Evolutionary conservation across 2,888 invertebrate species (phyloP).

Genomic region (Tyria jacobaeae): DNA sequence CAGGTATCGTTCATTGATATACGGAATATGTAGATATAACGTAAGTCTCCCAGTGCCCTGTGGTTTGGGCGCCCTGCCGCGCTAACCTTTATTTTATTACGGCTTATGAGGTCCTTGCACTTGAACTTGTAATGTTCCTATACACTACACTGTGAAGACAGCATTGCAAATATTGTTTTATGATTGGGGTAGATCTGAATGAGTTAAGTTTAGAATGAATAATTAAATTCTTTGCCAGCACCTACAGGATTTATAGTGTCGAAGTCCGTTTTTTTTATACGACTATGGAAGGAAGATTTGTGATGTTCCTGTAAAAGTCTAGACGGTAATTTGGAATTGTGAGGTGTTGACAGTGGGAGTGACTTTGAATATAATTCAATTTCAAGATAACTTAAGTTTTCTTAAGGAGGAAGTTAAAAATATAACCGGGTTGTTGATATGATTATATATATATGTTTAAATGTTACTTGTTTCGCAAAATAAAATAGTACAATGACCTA

Average conservation of each 20-base stretch:
- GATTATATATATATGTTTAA: too few species aligned
- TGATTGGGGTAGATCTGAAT: not conserved
- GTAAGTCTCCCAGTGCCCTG: conserved; percentile 58
- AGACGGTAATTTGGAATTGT: too few species aligned
- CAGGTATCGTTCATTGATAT: conserved; percentile 57
- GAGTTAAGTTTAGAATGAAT: not conserved
- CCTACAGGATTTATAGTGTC: too few species aligned
- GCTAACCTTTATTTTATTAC: conserved; percentile 74
- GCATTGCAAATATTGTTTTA: not conserved
- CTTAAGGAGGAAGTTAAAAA: too few species aligned
- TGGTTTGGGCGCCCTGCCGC: conserved; percentile 68
- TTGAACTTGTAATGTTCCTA: conserved; percentile 57
- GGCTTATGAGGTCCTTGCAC: conserved; percentile 70
- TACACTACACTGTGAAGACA: conserved; percentile 18
- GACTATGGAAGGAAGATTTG: too few species aligned
- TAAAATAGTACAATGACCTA: not conserved
- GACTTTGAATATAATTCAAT: too few species aligned
- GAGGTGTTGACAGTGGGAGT: too few species aligned
- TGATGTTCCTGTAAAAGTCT: too few species aligned
- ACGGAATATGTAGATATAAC: conserved; percentile 29
- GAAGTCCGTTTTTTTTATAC: too few species aligned
- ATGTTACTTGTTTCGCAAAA: too few species aligned
- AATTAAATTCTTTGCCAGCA: not conserved
- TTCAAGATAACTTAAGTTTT: too few species aligned
- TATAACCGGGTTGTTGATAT: too few species aligned